phyloP scores from a whole-genome alignment of 2,797 vertebrate genomes.

The Nothura maculosa region DNA sequence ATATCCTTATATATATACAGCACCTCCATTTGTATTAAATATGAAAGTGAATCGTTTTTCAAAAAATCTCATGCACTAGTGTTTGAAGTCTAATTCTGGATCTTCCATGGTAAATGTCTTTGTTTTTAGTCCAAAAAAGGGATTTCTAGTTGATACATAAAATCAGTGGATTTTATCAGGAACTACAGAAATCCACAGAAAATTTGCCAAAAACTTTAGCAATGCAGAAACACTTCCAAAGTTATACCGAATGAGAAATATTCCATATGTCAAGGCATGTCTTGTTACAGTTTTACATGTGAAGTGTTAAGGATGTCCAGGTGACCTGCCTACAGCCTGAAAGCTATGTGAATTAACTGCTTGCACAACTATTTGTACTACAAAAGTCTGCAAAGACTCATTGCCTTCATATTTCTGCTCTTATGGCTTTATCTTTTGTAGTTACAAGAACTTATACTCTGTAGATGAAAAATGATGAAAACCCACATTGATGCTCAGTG shows the following conservation, averaged over 20 bases:
- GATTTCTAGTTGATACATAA: background rate
- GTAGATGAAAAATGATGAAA: conserved; percentile 10
- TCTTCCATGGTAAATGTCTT: background rate
- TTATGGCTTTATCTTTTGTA: conserved; percentile 1
- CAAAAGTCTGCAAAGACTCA: background rate
- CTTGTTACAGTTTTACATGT: background rate
- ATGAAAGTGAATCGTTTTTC: background rate
- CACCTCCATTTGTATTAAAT: background rate
- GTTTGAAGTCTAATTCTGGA: conserved; percentile 8
- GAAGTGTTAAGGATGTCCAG: background rate
- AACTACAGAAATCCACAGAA: background rate
- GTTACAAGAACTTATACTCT: background rate
- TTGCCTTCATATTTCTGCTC: background rate
- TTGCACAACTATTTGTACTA: background rate
- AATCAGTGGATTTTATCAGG: background rate
- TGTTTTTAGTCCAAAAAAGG: background rate
- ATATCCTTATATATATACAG: background rate
- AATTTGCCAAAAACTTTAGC: background rate
- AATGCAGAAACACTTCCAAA: background rate
- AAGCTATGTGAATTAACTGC: background rate
- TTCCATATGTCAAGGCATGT: background rate
- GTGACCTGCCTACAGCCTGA: background rate
- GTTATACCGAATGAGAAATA: background rate
- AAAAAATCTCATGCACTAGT: background rate
- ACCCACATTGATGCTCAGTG: background rate